Percentiles rank a stretch among this genome's conserved stretches.
Conservation (phyloP, 2,113 vertebrate genomes). For the Cichladusa arquata region DNA sequence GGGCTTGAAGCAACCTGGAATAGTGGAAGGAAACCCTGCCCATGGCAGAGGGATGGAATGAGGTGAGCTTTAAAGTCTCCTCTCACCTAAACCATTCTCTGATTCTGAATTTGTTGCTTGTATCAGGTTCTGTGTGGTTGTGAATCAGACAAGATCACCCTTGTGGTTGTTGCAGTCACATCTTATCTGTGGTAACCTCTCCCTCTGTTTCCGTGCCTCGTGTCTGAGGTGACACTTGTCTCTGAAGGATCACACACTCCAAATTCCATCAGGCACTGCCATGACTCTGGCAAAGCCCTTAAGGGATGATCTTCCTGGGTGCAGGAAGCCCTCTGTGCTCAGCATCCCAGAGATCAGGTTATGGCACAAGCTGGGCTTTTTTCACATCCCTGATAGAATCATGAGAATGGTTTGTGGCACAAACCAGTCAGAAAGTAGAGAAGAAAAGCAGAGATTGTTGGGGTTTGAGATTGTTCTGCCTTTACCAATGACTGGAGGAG, state of each 20-base stretch:
- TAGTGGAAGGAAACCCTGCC: neutral
- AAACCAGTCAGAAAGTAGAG: neutral
- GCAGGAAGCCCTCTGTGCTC: neutral
- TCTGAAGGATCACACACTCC: neutral
- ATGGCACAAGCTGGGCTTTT: neutral
- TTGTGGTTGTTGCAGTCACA: neutral
- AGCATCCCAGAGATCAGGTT: fast-evolving
- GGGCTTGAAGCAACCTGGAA: neutral
- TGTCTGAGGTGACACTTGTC: neutral
- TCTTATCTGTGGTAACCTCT: neutral
- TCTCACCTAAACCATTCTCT: neutral
- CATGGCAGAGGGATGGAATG: neutral
- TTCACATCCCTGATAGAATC: neutral
- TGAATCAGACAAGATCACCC: neutral
- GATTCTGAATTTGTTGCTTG: neutral
- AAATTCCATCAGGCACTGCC: neutral
- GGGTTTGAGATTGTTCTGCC: neutral
- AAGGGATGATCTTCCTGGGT: neutral
- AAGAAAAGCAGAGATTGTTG: neutral
- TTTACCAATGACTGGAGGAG: neutral
- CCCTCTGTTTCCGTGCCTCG: neutral
- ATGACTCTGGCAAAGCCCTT: neutral
- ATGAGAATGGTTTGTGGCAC: neutral
- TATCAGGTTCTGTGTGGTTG: neutral
- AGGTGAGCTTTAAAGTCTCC: neutral